Conservation (phyloP, 2,888 invertebrate species). For the Marasmarcha lunaedactyla region DNA sequence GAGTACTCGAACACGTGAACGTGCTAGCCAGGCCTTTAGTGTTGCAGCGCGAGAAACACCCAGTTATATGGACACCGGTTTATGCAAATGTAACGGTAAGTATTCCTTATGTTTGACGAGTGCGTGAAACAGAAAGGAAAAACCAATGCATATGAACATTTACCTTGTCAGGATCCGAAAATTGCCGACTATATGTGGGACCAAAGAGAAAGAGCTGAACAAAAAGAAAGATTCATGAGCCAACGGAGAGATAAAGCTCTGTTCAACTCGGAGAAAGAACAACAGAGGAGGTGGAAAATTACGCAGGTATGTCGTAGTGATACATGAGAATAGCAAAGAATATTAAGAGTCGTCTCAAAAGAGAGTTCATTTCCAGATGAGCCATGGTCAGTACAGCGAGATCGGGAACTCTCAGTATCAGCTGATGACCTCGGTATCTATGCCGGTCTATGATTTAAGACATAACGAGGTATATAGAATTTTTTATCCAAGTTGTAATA, state of each 20-base stretch:
- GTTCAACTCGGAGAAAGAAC: slow-evolving; percentile 74
- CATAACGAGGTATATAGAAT: slow-evolving; percentile 80
- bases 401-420: slow-evolving; percentile 76
- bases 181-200: slow-evolving; percentile 94
- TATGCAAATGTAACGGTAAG: slow-evolving; percentile 91
- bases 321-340: too few relatives aligned
- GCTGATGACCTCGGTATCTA: slow-evolving; percentile 92
- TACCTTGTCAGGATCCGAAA: slow-evolving; percentile 90
- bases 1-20: slow-evolving; percentile 95
- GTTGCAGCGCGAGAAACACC: slow-evolving; percentile 83
- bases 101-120: slow-evolving; percentile 3
- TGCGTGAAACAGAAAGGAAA: slow-evolving; percentile 7
- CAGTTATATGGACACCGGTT: slow-evolving; percentile 97
- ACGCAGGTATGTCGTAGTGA: slow-evolving; percentile 55
- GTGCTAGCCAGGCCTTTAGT: slow-evolving; percentile 97
- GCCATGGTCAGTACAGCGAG: slow-evolving; percentile 73
- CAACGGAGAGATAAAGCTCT: slow-evolving; percentile 72
- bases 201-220: slow-evolving; percentile 82
- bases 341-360: too few relatives aligned
- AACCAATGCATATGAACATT: slow-evolving; percentile 6
- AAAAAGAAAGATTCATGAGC: slow-evolving; percentile 79
- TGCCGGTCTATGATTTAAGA: slow-evolving; percentile 91
- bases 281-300: slow-evolving; percentile 70
- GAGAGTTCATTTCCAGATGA: slow-evolving; percentile 56
- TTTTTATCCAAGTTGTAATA: too few relatives aligned